Conservation (phyloP, 1,140 invertebrate genomes). For the Physella acuta region DNA sequence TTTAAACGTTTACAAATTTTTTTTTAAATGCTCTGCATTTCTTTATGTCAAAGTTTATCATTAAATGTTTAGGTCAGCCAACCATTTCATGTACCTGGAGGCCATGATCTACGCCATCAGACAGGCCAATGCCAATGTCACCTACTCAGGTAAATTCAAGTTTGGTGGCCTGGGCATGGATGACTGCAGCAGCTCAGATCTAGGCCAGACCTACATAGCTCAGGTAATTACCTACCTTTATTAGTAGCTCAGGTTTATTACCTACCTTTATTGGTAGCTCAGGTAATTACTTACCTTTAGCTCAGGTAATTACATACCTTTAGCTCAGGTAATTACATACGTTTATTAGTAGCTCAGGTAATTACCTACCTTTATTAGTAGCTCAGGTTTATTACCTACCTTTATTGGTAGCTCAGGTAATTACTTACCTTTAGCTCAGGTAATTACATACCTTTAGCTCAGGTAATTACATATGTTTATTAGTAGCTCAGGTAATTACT, state of each 20-base stretch:
- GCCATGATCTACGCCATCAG: conserved; percentile 80
- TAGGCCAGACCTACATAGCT: conserved; percentile 32
- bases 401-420: too few relatives aligned
- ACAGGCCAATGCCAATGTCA: conserved; percentile 67
- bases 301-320: too few relatives aligned
- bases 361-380: not conserved
- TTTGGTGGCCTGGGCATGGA: conserved; percentile 64
- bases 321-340: not conserved
- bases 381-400: too few relatives aligned
- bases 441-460: too few relatives aligned
- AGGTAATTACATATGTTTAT: not conserved
- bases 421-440: too few relatives aligned
- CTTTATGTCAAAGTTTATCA: too few relatives aligned
- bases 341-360: conserved; percentile 27
- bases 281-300: too few relatives aligned
- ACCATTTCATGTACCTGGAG: conserved; percentile 69
- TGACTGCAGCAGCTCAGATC: conserved; percentile 41
- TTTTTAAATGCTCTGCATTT: too few relatives aligned
- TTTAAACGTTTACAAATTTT: too few relatives aligned
- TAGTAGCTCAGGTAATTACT: conserved; percentile 26
- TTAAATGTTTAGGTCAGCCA: conserved; percentile 38
- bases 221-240: conserved; percentile 19
- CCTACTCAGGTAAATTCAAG: conserved; percentile 64
- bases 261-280: too few relatives aligned
- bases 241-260: too few relatives aligned